phyloP scores from a whole-genome alignment of 2,797 vertebrate species.

The Carcharodon carcharias region DNA sequence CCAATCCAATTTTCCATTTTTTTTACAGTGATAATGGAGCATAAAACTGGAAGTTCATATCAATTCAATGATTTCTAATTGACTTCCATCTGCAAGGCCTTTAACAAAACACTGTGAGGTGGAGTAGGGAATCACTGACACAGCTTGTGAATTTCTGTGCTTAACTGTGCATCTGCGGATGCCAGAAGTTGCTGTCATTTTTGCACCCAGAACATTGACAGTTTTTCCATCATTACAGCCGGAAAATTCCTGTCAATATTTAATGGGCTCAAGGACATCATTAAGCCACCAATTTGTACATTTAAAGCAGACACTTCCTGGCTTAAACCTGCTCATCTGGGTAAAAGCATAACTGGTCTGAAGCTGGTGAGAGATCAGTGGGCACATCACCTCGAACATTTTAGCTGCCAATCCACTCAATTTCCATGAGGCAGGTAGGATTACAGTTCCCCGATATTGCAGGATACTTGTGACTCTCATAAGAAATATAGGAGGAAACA shows the following conservation, averaged over 20 bases:
- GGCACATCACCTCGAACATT: neutral
- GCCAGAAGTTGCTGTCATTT: no score
- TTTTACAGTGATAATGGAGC: no score
- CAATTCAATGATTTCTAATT: no score
- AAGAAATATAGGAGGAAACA: neutral
- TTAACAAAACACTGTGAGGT: no score
- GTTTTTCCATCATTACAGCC: no score
- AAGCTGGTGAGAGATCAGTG: neutral
- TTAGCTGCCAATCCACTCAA: neutral
- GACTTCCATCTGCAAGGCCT: no score
- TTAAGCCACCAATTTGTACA: neutral
- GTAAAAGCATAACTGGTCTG: neutral
- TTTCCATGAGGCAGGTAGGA: neutral
- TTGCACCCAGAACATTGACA: no score
- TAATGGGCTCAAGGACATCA: neutral
- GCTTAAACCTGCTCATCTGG: neutral
- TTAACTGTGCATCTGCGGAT: no score
- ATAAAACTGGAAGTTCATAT: no score
- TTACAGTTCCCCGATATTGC: neutral
- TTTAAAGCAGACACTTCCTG: neutral
- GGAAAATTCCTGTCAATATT: neutral
- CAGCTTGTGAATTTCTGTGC: no score
- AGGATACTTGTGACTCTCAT: neutral
- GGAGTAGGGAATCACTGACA: no score
- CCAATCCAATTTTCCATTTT: no score